Conservation (phyloP, 92 coral and sea anemone genomes). For the Pocillopora grandis region DNA sequence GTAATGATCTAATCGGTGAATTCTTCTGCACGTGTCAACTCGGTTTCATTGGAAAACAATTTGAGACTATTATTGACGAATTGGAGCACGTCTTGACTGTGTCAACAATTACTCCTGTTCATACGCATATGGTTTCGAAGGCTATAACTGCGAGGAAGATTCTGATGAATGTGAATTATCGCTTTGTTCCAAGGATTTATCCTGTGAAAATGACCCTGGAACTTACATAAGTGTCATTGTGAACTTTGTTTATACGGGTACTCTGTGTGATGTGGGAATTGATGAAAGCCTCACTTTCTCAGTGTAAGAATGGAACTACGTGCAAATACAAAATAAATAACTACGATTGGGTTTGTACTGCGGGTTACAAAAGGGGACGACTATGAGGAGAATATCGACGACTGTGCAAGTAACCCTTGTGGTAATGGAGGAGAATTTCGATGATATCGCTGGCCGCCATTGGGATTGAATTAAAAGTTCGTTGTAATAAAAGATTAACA, state of each 20-base stretch:
- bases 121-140: constrained; percentile 27
- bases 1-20: constrained; percentile 60
- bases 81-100: constrained; percentile 33
- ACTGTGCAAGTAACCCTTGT: constrained; percentile 73
- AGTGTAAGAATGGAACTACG: constrained; percentile 25
- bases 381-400: constrained; percentile 68
- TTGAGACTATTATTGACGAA: constrained; percentile 28
- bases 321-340: constrained; percentile 1
- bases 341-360: not conserved
- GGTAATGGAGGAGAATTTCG: constrained; percentile 58
- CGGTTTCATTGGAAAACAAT: constrained; percentile 37
- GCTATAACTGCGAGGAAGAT: constrained; percentile 35
- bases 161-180: constrained; percentile 33
- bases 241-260: constrained; percentile 21
- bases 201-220: constrained; percentile 12
- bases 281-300: constrained; percentile 10
- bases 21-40: constrained; percentile 19
- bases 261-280: constrained; percentile 10
- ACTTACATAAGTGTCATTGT: not conserved
- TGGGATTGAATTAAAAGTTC: constrained; percentile 21
- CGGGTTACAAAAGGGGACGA: constrained; percentile 43
- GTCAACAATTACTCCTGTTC: constrained; percentile 30
- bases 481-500: no score
- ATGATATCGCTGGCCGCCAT: constrained; percentile 42
- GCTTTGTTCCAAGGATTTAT: constrained; percentile 39